Evolutionary conservation across 92 coral and sea anemone species (phyloP).

Genomic region (Blastomussa wellsi): DNA sequence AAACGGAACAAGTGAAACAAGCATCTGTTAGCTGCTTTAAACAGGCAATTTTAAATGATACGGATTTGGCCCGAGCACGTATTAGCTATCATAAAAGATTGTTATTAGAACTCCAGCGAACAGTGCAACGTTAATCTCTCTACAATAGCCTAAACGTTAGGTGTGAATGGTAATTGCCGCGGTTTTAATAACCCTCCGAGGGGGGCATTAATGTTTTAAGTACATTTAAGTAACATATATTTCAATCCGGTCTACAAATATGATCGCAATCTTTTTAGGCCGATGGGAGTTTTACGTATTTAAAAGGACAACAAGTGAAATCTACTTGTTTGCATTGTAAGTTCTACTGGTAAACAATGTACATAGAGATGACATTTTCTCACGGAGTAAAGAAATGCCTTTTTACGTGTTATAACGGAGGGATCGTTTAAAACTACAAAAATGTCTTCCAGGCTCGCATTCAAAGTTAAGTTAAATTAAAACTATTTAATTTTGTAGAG

Average conservation of each 20-base stretch:
- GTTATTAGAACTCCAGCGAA: background rate
- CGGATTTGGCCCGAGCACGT: background rate
- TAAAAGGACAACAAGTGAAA: background rate
- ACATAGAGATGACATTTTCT: background rate
- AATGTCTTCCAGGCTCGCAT: too few species aligned
- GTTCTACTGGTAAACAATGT: background rate
- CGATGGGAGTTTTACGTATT: background rate
- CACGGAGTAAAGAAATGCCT: too few species aligned
- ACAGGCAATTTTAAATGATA: background rate
- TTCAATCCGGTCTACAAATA: background rate
- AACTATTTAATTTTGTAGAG: too few species aligned
- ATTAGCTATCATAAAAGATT: background rate
- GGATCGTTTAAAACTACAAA: too few species aligned
- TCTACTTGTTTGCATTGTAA: background rate
- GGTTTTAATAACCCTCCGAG: background rate
- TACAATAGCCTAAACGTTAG: background rate
- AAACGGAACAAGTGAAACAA: background rate
- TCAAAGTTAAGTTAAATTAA: too few species aligned
- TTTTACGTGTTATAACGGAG: too few species aligned
- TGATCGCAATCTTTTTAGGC: background rate
- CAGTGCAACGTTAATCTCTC: background rate
- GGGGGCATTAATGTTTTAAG: background rate
- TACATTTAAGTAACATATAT: background rate
- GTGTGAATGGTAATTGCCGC: background rate
- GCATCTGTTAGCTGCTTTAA: background rate